Conservation (phyloP, 2,113 vertebrate genomes). For the Chinchilla lanigera region DNA sequence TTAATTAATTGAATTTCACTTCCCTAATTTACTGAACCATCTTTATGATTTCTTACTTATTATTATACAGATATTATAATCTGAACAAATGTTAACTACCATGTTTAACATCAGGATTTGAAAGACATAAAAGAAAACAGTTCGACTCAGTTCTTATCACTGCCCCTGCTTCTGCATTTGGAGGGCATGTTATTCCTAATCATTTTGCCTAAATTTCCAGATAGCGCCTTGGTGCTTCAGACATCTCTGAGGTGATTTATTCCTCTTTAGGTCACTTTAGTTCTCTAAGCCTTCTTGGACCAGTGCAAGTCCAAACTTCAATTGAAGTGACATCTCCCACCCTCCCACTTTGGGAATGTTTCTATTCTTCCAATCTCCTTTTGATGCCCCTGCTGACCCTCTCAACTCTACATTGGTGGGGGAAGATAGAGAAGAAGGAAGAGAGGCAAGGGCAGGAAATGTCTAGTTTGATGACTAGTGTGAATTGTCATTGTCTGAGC, state of each 20-base stretch:
- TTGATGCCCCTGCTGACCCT: neutral
- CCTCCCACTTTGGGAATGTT: neutral
- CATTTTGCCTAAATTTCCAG: neutral
- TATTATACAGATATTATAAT: neutral
- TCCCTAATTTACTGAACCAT: neutral
- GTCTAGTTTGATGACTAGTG: too few relatives aligned
- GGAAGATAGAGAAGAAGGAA: neutral
- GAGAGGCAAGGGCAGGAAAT: neutral
- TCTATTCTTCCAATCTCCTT: neutral
- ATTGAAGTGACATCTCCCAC: neutral
- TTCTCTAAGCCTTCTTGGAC: neutral
- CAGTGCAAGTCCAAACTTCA: neutral
- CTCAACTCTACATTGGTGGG: neutral
- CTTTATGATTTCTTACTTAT: neutral
- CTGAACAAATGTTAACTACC: neutral
- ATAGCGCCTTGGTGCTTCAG: neutral
- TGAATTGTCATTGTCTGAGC: neutral
- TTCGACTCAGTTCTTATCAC: neutral
- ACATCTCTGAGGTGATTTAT: neutral
- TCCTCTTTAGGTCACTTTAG: neutral
- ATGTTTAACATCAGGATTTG: neutral
- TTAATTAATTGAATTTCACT: neutral
- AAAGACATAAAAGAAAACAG: neutral
- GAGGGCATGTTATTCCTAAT: neutral
- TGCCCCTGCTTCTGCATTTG: neutral